Percentiles rank a stretch among this genome's conserved stretches.
phyloP scores from a whole-genome alignment of 1,140 invertebrate species.

The Drosophila ironensis region DNA sequence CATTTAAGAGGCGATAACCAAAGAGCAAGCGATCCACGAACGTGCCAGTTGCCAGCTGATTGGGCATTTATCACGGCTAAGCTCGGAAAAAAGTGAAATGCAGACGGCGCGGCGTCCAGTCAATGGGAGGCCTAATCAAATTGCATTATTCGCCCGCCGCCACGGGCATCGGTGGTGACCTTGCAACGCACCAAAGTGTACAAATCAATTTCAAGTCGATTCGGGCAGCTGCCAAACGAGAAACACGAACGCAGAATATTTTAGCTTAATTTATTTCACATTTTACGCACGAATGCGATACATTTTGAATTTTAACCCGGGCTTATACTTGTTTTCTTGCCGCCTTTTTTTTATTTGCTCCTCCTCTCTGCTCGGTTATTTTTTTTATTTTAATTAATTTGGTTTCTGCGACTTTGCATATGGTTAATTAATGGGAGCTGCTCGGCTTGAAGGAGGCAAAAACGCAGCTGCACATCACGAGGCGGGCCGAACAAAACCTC shows the following conservation, averaged over 20 bases:
- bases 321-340: slow-evolving; percentile 25
- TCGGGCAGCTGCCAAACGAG: slow-evolving; percentile 52
- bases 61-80: slow-evolving; percentile 16
- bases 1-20: slow-evolving; percentile 9
- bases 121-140: slow-evolving; percentile 29
- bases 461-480: slow-evolving; percentile 59
- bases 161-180: slow-evolving; percentile 31
- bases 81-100: slow-evolving; percentile 2
- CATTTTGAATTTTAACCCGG: slow-evolving; percentile 36
- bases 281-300: slow-evolving; percentile 52
- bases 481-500: slow-evolving; percentile 20
- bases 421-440: slow-evolving; percentile 71
- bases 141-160: slow-evolving; percentile 16
- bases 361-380: background rate
- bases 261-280: slow-evolving; percentile 78
- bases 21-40: slow-evolving; percentile 8
- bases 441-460: slow-evolving; percentile 26
- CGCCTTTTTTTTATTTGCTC: slow-evolving; percentile 4
- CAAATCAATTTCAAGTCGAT: slow-evolving; percentile 49
- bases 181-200: slow-evolving; percentile 69
- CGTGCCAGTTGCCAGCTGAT: slow-evolving; percentile 38
- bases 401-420: slow-evolving; percentile 60
- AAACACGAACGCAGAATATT: slow-evolving; percentile 76
- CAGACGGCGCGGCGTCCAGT: background rate
- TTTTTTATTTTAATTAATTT: slow-evolving; percentile 28